These are phyloP conservation scores for Caenorhabditis afra DNA, from an alignment of 2,888 invertebrate genomes.

Conservation along the genomic window DNA sequence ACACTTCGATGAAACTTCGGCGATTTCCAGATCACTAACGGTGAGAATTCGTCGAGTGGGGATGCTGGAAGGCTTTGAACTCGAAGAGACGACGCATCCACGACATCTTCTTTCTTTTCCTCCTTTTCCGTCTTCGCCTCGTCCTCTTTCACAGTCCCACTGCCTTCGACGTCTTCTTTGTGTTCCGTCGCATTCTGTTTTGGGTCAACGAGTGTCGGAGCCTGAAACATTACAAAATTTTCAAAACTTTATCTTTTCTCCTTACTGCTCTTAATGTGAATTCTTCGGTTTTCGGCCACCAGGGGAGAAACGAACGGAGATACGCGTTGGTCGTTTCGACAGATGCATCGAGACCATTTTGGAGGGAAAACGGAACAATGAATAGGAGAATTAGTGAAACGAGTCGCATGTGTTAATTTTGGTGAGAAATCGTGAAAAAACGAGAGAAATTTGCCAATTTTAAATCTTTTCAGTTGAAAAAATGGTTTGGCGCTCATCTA, in stretches of 20 bases:
- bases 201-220: background rate
- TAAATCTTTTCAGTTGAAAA: background rate
- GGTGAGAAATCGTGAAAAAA: background rate
- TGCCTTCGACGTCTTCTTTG: background rate
- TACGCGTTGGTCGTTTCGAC: conserved; percentile 40
- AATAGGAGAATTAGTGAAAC: conserved; percentile 1
- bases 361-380: background rate
- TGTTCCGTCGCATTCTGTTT: background rate
- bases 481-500: background rate
- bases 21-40: conserved; percentile 8
- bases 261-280: conserved; percentile 21
- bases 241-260: background rate
- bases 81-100: conserved; percentile 15
- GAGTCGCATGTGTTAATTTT: conserved; percentile 10
- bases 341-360: background rate
- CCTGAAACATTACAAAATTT: no score
- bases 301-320: conserved; percentile 51
- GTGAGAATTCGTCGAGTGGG: conserved; percentile 44
- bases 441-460: background rate
- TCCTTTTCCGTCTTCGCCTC: background rate
- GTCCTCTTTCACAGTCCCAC: background rate
- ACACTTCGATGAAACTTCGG: background rate
- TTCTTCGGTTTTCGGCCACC: conserved; percentile 49
- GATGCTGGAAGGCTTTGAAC: conserved; percentile 34
- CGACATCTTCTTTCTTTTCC: background rate